Percentiles rank a stretch among this genome's conserved stretches.
These are phyloP conservation scores for Ferdinandea cuprea DNA, from an alignment of 2,888 invertebrate genomes.

Conservation along the genomic window DNA sequence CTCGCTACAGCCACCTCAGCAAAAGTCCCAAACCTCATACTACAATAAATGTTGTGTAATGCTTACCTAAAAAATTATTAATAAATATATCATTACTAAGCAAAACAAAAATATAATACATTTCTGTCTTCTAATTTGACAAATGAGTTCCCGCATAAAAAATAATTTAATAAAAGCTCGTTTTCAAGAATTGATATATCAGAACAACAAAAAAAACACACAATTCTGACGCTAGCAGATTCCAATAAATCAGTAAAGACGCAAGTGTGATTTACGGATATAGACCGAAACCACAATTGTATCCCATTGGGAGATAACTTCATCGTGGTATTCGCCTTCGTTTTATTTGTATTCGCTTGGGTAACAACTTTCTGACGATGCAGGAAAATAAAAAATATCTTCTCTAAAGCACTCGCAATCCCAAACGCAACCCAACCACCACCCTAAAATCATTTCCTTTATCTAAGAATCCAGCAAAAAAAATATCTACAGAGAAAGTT, in stretches of 20 bases:
- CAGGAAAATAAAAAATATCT: conserved; percentile 4
- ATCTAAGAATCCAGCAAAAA: neutral
- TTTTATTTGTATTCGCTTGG: no score
- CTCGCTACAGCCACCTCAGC: neutral
- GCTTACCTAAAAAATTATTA: conserved; percentile 54
- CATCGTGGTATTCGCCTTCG: conserved; percentile 1
- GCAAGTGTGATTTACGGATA: neutral
- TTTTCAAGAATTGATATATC: neutral
- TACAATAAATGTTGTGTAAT: conserved; percentile 1
- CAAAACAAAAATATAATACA: conserved; percentile 3
- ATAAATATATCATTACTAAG: conserved; percentile 13
- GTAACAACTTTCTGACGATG: conserved; percentile 26
- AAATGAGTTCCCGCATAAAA: conserved; percentile 15
- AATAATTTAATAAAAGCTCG: no score
- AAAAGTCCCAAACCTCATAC: neutral
- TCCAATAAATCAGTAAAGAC: conserved; percentile 37
- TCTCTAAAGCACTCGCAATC: neutral
- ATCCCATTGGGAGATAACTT: conserved; percentile 24
- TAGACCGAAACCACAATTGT: conserved; percentile 2
- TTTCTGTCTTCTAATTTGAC: no score
- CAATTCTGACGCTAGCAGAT: conserved; percentile 7
- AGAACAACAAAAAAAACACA: neutral
- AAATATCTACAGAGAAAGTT: conserved; percentile 35
- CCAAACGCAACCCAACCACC: neutral
- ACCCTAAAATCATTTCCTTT: neutral